These are phyloP conservation scores for Drosophila arawakana DNA, from an alignment of 1,140 invertebrate species.

Conservation along the genomic window DNA sequence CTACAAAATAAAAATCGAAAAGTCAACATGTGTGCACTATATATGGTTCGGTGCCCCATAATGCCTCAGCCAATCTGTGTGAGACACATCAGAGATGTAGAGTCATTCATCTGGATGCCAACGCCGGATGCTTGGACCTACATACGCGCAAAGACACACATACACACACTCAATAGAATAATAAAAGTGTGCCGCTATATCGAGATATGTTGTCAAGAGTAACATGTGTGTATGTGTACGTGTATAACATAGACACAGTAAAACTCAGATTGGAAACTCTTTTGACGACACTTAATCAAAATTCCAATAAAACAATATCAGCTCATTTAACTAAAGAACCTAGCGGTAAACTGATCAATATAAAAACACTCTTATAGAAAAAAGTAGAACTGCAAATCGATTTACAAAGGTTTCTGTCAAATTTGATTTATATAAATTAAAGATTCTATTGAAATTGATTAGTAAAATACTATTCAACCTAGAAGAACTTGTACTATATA, in stretches of 20 bases:
- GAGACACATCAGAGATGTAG: constrained; percentile 59
- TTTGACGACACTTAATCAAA: constrained; percentile 30
- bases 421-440: background rate
- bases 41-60: constrained; percentile 36
- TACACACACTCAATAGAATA: constrained; percentile 50
- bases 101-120: constrained; percentile 49
- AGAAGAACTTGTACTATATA: too few species aligned
- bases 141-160: constrained; percentile 24
- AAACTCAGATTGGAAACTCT: constrained; percentile 11
- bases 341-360: background rate
- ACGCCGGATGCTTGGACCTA: constrained; percentile 63
- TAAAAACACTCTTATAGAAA: background rate
- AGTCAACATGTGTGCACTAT: constrained; percentile 57
- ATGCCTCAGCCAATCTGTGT: constrained; percentile 64
- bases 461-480: too few species aligned
- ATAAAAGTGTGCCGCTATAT: constrained; percentile 65
- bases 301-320: constrained; percentile 30
- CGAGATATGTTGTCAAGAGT: constrained; percentile 25
- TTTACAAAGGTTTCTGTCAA: too few species aligned
- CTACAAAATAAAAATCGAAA: constrained; percentile 38
- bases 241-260: background rate
- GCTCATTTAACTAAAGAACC: background rate
- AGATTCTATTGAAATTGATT: background rate
- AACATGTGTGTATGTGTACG: background rate
- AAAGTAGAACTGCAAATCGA: too few species aligned